Evolutionary conservation across 2,113 vertebrate species (phyloP), one percentile per base, ranked within the genome.

Genomic region (Syrmaticus mikado): DNA sequence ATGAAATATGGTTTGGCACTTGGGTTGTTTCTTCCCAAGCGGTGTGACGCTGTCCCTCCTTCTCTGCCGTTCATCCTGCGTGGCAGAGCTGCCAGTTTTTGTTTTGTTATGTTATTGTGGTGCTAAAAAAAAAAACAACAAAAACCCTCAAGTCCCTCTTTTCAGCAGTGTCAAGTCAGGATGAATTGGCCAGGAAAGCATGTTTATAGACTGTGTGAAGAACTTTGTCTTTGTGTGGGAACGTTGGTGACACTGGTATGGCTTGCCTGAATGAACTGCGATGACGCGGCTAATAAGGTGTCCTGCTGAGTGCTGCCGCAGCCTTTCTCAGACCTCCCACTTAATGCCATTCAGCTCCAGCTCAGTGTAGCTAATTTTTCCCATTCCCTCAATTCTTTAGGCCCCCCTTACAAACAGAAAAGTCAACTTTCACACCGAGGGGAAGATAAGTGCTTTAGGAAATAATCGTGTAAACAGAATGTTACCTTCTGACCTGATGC

Each of bases 401-500:
- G 90, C 84, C 95, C 95, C 53, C 96, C 92, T 97, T 94, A 98
- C 98, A 98, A 98, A 98, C 97, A 95, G 97, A 97, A 98, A 98
- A 99, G 98, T 98, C 98, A 98, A 98, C 98, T 98, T 98, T 99
- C 98, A 98, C 98, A 98, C 97, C 97, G 97, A 97, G 94, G 97
- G 98, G 98, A 97, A 97, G 98, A 97, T 97, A 98, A 98, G 98
- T 98, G 98, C 98, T 98, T 99, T 98, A 99, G 98, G 98, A 98
- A 98, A 98, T 97, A 97, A 98, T 98, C 98, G 34, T 99, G 98
- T 99, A 99, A 99, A 99, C 98, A 99, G 98, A 98, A 97, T 97
- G 98, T 99, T 99, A 99, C 98, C 98, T 99, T 98, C 98, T 99
- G 99, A 99, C 99, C 99, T 98, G 98, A 95, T 95, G 97, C 98